Conservation (phyloP, 2,888 invertebrate species). For the Congeria kusceri region DNA sequence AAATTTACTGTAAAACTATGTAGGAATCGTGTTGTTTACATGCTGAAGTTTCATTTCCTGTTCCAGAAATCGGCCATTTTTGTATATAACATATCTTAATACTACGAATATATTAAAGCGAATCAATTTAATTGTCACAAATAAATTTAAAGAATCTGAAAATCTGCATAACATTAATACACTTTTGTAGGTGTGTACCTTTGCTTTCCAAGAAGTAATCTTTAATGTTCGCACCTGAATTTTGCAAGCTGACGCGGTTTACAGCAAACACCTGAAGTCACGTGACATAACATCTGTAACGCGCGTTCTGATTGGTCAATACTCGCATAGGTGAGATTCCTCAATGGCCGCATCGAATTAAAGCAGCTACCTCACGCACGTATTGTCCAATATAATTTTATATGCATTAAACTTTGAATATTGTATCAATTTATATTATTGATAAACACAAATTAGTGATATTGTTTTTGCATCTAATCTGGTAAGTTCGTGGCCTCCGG, state of each 20-base stretch:
- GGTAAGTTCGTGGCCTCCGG: too few relatives aligned
- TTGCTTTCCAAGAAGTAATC: not conserved
- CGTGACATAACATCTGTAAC: constrained; percentile 56
- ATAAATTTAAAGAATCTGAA: not conserved
- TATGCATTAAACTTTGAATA: too few relatives aligned
- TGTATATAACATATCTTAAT: not conserved
- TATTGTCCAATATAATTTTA: too few relatives aligned
- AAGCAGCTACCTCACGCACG: too few relatives aligned
- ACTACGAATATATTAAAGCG: not conserved
- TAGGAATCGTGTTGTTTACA: constrained; percentile 19
- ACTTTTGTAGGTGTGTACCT: not conserved
- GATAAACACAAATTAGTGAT: too few relatives aligned
- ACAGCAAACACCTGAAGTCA: constrained; percentile 66
- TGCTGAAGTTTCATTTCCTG: constrained; percentile 43
- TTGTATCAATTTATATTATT: too few relatives aligned
- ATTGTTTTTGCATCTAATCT: too few relatives aligned
- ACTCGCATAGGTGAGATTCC: constrained; percentile 41
- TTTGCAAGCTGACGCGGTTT: constrained; percentile 46
- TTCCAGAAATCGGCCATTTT: constrained; percentile 60
- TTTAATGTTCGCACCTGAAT: constrained; percentile 39
- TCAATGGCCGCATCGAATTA: not conserved
- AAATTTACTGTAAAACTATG: not conserved
- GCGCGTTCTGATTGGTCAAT: constrained; percentile 51
- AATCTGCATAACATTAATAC: too few relatives aligned
- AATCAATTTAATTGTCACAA: not conserved